These are phyloP conservation scores for Chamaea fasciata DNA, from an alignment of 2,113 vertebrate genomes.

Conservation along the genomic window DNA sequence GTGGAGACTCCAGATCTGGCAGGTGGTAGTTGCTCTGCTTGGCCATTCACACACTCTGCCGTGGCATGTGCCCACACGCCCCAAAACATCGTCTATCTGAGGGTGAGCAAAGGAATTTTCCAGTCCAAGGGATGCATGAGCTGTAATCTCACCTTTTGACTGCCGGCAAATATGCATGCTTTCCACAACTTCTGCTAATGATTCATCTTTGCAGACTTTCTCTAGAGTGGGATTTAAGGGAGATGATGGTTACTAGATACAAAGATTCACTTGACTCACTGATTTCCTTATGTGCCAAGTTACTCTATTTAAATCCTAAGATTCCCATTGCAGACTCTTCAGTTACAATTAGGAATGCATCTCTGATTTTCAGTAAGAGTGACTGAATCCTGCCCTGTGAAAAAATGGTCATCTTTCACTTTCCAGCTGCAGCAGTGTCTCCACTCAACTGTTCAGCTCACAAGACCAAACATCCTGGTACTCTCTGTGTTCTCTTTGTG, in stretches of 20 bases:
- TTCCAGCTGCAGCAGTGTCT: neutral
- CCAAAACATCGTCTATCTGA: neutral
- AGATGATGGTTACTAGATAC: neutral
- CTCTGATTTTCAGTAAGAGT: neutral
- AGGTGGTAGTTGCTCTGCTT: neutral
- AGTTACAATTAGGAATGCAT: neutral
- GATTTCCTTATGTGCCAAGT: neutral
- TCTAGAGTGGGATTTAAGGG: neutral
- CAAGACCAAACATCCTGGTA: neutral
- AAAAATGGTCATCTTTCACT: neutral
- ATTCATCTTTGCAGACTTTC: neutral
- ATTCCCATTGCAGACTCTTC: neutral
- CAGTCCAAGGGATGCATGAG: neutral
- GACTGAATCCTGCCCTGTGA: neutral
- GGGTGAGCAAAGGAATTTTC: neutral
- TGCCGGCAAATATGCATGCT: neutral
- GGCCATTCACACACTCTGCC: neutral
- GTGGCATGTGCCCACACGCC: neutral
- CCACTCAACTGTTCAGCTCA: neutral
- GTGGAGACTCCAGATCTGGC: neutral
- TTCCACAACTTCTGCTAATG: neutral
- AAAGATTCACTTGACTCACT: neutral
- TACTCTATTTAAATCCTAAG: neutral
- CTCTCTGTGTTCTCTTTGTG: neutral
- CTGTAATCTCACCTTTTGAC: neutral